These are phyloP conservation scores for Malthinus seriepunctatus DNA, from an alignment of 2,888 invertebrate species.

Conservation along the genomic window DNA sequence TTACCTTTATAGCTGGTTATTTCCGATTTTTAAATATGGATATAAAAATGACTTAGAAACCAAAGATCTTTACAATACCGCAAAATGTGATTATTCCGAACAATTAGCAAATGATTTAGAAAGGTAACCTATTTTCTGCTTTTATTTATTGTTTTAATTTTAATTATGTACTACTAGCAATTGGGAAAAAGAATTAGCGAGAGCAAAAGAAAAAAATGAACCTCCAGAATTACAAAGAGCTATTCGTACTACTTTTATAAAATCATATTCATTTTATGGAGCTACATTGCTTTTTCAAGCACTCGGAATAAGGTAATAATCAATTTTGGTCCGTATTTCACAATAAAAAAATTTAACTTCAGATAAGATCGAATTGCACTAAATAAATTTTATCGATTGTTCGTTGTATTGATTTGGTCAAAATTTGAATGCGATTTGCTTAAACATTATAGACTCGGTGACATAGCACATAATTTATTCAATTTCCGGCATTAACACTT, in stretches of 20 bases:
- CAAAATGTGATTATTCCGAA: slow-evolving; percentile 65
- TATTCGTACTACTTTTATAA: slow-evolving; percentile 63
- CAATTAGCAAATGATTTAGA: slow-evolving; percentile 68
- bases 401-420: neutral
- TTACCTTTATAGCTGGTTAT: slow-evolving; percentile 64
- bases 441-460: no score
- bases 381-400: neutral
- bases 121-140: slow-evolving; percentile 49
- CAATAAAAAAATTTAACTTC: no score
- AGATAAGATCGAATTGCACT: neutral
- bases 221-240: slow-evolving; percentile 65
- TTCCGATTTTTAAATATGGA: slow-evolving; percentile 66
- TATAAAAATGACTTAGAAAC: slow-evolving; percentile 64
- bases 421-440: no score
- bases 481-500: no score
- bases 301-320: slow-evolving; percentile 61
- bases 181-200: slow-evolving; percentile 64
- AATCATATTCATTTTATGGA: slow-evolving; percentile 64
- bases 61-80: slow-evolving; percentile 68
- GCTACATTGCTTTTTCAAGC: slow-evolving; percentile 61
- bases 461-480: no score
- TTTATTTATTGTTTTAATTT: neutral
- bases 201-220: slow-evolving; percentile 55
- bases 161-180: slow-evolving; percentile 48
- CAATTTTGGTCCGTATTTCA: neutral